phyloP scores from a whole-genome alignment of 2,888 invertebrate genomes.

The Serripes groenlandicus region DNA sequence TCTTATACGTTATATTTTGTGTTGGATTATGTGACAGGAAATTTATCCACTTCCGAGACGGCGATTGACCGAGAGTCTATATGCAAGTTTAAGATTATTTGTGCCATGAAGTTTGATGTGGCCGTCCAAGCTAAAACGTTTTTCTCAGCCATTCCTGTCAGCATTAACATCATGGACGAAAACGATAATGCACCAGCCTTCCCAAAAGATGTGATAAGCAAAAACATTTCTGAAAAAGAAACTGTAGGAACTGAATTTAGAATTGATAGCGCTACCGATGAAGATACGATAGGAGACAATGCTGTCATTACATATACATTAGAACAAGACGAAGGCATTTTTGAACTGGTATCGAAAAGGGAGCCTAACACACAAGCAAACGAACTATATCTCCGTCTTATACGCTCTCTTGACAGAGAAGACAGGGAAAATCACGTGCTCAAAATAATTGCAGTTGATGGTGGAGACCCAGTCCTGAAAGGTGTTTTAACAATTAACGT shows the following conservation, averaged over 20 bases:
- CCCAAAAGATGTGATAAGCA: conserved; percentile 24
- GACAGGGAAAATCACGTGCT: conserved; percentile 69
- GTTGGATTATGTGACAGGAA: conserved; percentile 41
- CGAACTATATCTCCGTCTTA: conserved; percentile 68
- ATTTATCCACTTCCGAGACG: conserved; percentile 43
- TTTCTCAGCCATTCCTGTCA: conserved; percentile 69
- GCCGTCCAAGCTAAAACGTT: conserved; percentile 49
- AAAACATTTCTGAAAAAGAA: conserved; percentile 58
- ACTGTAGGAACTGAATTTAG: conserved; percentile 41
- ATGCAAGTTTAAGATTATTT: conserved; percentile 52
- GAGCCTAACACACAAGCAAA: conserved; percentile 53
- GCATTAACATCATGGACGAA: conserved; percentile 66
- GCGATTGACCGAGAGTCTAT: conserved; percentile 58
- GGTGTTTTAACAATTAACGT: conserved; percentile 77
- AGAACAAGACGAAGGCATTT: conserved; percentile 44
- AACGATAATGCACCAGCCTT: conserved; percentile 77
- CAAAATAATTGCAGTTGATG: conserved; percentile 77
- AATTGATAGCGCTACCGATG: conserved; percentile 54
- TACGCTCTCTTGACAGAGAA: conserved; percentile 77
- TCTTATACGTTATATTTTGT: conserved; percentile 37
- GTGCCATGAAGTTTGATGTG: conserved; percentile 50
- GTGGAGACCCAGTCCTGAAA: conserved; percentile 70
- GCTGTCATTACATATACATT: conserved; percentile 55
- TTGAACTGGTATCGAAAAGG: conserved; percentile 46
- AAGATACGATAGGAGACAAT: conserved; percentile 57